Evolutionary conservation across 35 echinoderm and acorn worm species (phyloP).

Genomic region (Stichopus chloronotus): DNA sequence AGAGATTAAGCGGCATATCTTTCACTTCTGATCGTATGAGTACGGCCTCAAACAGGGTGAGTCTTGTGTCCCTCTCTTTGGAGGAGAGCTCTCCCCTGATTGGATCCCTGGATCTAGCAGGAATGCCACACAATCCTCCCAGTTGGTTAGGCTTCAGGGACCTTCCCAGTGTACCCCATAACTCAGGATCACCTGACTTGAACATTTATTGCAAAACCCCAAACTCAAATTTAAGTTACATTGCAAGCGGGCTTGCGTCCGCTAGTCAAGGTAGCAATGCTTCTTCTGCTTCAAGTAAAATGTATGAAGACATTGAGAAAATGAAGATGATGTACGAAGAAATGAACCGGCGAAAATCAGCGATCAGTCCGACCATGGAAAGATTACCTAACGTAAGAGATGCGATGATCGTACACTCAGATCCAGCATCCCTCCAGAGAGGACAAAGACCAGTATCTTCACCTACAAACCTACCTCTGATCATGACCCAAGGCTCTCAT

Average conservation of each 20-base stretch:
- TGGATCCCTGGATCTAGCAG: conserved; percentile 79
- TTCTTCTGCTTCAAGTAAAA: conserved; percentile 16
- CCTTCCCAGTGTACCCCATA: conserved; percentile 67
- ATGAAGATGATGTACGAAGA: conserved; percentile 46
- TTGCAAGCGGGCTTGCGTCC: background rate
- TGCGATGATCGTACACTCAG: conserved; percentile 5
- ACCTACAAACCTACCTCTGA: background rate
- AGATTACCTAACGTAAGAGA: background rate
- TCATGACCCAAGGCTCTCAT: background rate
- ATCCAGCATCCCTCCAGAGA: background rate
- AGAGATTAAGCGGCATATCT: conserved; percentile 41
- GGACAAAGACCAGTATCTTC: background rate
- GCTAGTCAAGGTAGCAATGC: background rate
- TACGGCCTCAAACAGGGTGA: conserved; percentile 39
- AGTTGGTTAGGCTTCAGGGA: conserved; percentile 69
- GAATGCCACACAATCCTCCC: conserved; percentile 38
- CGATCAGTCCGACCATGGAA: background rate
- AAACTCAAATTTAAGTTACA: background rate
- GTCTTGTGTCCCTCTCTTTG: conserved; percentile 46
- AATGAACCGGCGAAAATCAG: conserved; percentile 17
- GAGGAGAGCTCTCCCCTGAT: conserved; percentile 70
- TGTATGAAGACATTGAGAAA: conserved; percentile 50
- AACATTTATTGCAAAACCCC: conserved; percentile 71
- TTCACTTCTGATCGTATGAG: conserved; percentile 25
- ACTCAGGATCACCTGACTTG: conserved; percentile 52